phyloP scores from a whole-genome alignment of 2,113 vertebrate species.

The Leptobrachium leishanense region DNA sequence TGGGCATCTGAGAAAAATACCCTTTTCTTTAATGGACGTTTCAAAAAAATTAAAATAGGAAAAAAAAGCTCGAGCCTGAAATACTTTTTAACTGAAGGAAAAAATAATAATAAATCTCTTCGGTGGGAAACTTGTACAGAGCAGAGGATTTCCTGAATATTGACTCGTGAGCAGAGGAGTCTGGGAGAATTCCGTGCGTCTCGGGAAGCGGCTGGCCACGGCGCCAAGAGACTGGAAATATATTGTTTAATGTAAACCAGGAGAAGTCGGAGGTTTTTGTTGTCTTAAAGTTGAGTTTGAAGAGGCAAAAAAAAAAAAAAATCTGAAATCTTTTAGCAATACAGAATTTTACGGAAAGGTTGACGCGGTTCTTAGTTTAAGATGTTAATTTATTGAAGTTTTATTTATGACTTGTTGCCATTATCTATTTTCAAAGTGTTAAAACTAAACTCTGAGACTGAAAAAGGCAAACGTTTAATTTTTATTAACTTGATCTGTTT shows the following conservation, averaged over 20 bases:
- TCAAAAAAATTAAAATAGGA: slow-evolving; percentile 38
- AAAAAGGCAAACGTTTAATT: too few species aligned
- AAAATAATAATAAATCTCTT: slow-evolving; percentile 57
- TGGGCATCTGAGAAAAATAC: neutral
- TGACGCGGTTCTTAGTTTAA: slow-evolving; percentile 66
- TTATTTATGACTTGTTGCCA: slow-evolving; percentile 66
- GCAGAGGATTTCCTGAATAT: slow-evolving; percentile 44
- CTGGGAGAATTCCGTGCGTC: neutral
- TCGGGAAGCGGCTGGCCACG: slow-evolving; percentile 13
- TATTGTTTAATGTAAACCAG: too few species aligned
- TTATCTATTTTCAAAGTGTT: too few species aligned
- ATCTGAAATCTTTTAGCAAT: slow-evolving; percentile 52
- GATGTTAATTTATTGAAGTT: slow-evolving; percentile 74
- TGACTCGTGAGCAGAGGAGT: neutral
- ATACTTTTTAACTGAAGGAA: neutral
- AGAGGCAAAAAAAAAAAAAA: neutral
- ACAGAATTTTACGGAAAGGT: slow-evolving; percentile 64
- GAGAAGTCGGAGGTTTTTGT: neutral
- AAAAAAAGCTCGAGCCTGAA: slow-evolving; percentile 8
- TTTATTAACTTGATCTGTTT: too few species aligned
- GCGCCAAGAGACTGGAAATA: neutral
- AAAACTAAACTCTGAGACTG: too few species aligned
- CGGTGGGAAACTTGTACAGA: slow-evolving; percentile 62
- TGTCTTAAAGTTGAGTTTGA: too few species aligned
- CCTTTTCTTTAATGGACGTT: slow-evolving; percentile 69